phyloP scores from a whole-genome alignment of 2,888 invertebrate genomes.

The Spicauda simplicius region DNA sequence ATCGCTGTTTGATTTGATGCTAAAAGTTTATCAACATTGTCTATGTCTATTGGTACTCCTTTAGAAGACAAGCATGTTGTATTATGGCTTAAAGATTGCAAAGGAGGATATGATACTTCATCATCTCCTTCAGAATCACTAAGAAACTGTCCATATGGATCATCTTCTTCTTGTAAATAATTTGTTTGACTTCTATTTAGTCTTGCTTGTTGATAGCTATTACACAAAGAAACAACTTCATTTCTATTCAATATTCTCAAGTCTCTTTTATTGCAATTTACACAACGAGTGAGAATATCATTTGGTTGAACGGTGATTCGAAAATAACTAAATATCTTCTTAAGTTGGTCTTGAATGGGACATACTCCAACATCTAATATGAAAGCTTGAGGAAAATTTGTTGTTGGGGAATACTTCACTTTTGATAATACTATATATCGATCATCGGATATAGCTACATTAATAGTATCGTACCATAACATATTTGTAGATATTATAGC shows the following conservation, averaged over 20 bases:
- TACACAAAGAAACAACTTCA: conserved; percentile 63
- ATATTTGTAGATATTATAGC: conserved; percentile 86
- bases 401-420: conserved; percentile 81
- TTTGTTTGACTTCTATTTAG: conserved; percentile 42
- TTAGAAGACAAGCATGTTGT: conserved; percentile 76
- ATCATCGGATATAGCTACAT: conserved; percentile 69
- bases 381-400: conserved; percentile 78
- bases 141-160: conserved; percentile 63
- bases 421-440: conserved; percentile 64
- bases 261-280: conserved; percentile 81
- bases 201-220: conserved; percentile 50
- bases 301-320: conserved; percentile 86
- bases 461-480: conserved; percentile 73
- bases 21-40: conserved; percentile 72
- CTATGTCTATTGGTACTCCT: conserved; percentile 83
- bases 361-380: conserved; percentile 85
- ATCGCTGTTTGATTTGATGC: conserved; percentile 84
- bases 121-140: conserved; percentile 75
- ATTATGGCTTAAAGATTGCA: conserved; percentile 42
- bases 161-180: conserved; percentile 56
- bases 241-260: conserved; percentile 56
- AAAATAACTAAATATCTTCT: conserved; percentile 87
- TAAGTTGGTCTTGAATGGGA: conserved; percentile 86
- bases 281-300: conserved; percentile 90
- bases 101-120: conserved; percentile 55